phyloP scores from a whole-genome alignment of 1,140 invertebrate genomes.

The Solenopsis invicta region DNA sequence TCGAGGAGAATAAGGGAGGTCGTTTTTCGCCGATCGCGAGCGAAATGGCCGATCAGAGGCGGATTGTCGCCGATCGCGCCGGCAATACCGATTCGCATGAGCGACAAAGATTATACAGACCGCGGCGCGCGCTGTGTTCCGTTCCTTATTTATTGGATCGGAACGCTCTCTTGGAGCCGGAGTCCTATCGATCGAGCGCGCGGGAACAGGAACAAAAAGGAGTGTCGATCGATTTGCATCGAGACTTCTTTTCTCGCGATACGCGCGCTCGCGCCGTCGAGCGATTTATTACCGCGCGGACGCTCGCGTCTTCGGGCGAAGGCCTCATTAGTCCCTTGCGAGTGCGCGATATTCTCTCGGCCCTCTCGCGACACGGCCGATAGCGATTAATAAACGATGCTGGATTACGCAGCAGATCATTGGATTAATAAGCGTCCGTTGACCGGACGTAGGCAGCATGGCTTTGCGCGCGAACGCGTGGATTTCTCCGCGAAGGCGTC shows the following conservation, averaged over 20 bases:
- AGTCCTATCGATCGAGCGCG: slow-evolving; percentile 51
- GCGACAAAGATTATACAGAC: slow-evolving; percentile 56
- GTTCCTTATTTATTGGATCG: slow-evolving; percentile 69
- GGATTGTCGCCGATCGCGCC: slow-evolving; percentile 39
- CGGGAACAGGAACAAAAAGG: neutral
- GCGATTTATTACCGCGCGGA: slow-evolving; percentile 45
- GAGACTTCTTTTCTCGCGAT: slow-evolving; percentile 1
- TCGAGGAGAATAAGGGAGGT: neutral
- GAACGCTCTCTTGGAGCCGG: slow-evolving; percentile 55
- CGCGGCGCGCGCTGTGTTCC: slow-evolving; percentile 17
- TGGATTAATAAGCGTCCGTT: slow-evolving; percentile 54
- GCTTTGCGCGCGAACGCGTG: slow-evolving; percentile 12
- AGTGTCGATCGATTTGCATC: slow-evolving; percentile 34
- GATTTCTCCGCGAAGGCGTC: slow-evolving; percentile 50
- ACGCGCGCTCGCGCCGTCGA: neutral
- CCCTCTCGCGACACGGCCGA: slow-evolving; percentile 6
- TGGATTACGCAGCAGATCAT: slow-evolving; percentile 57
- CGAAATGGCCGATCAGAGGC: slow-evolving; percentile 13
- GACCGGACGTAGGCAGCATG: slow-evolving; percentile 25
- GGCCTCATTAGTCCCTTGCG: slow-evolving; percentile 38
- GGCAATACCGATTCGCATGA: slow-evolving; percentile 61
- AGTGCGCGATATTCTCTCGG: neutral
- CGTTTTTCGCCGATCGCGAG: neutral
- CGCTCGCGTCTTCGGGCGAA: slow-evolving; percentile 44
- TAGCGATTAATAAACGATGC: slow-evolving; percentile 52